Conservation (phyloP, 2,113 vertebrate species). For the Corythornis vintsioides region DNA sequence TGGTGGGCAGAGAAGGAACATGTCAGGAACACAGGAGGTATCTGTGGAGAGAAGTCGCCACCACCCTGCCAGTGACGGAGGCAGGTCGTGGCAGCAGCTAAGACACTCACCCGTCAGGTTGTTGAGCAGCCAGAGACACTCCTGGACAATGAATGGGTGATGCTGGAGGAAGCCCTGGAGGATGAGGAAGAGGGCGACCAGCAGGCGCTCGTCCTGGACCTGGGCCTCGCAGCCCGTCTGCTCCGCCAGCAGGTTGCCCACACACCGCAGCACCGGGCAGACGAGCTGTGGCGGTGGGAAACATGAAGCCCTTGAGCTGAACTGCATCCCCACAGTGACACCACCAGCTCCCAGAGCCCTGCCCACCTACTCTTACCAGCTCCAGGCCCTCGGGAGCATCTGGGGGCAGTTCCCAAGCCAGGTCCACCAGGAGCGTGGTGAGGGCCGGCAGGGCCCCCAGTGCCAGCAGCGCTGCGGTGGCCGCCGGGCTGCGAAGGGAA, state of each 20-base stretch:
- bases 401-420: constrained; percentile 77
- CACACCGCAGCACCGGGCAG: constrained; percentile 88
- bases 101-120: constrained; percentile 88
- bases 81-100: not conserved
- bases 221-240: constrained; percentile 15
- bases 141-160: constrained; percentile 81
- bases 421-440: constrained; percentile 77
- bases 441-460: constrained; percentile 78
- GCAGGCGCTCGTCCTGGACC: constrained; percentile 74
- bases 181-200: constrained; percentile 83
- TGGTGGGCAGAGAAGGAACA: not conserved
- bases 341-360: not conserved
- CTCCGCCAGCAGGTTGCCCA: constrained; percentile 87
- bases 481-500: constrained; percentile 69
- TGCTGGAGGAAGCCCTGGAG: constrained; percentile 78
- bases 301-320: fast-evolving
- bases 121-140: constrained; percentile 92
- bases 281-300: constrained; percentile 75
- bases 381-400: constrained; percentile 78
- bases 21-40: not conserved
- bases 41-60: not conserved
- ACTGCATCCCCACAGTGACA: fast-evolving
- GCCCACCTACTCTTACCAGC: constrained; percentile 75
- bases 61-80: fast-evolving
- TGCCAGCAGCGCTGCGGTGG: constrained; percentile 70